Percentiles rank a stretch among this genome's conserved stretches.
These are phyloP conservation scores for Diploptera punctata DNA, from an alignment of 2,888 invertebrate genomes.

Conservation along the genomic window DNA sequence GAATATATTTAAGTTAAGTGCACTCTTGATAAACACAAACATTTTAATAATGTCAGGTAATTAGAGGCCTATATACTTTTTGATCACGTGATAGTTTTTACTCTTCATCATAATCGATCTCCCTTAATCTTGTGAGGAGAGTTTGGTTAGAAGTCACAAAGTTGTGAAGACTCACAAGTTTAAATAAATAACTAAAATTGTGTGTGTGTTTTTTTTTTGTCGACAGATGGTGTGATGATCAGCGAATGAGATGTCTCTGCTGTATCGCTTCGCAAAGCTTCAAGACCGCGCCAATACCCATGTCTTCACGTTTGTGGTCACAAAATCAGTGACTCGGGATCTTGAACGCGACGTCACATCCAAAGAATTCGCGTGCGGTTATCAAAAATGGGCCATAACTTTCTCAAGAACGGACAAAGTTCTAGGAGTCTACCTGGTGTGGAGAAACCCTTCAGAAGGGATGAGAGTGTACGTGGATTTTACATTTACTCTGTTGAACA, in stretches of 20 bases:
- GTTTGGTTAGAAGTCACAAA: too few species aligned
- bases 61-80: background rate
- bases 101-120: background rate
- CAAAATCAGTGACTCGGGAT: slow-evolving; percentile 77
- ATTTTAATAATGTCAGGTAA: too few species aligned
- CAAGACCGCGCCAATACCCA: slow-evolving; percentile 83
- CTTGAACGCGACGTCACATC: slow-evolving; percentile 81
- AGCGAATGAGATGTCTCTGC: slow-evolving; percentile 66
- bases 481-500: slow-evolving; percentile 78
- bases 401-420: slow-evolving; percentile 78
- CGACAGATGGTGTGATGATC: slow-evolving; percentile 28
- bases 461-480: slow-evolving; percentile 81
- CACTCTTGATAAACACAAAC: too few species aligned
- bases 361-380: slow-evolving; percentile 82
- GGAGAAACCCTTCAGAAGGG: slow-evolving; percentile 77
- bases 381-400: slow-evolving; percentile 82
- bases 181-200: too few species aligned
- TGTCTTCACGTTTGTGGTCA: slow-evolving; percentile 84
- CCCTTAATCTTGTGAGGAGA: background rate
- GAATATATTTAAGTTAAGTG: background rate
- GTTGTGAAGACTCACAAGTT: too few species aligned
- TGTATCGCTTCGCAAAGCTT: slow-evolving; percentile 82
- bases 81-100: background rate
- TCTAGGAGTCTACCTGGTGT: slow-evolving; percentile 77
- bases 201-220: background rate